phyloP scores from a whole-genome alignment of 2,113 vertebrate genomes.

The Thermophis baileyi region DNA sequence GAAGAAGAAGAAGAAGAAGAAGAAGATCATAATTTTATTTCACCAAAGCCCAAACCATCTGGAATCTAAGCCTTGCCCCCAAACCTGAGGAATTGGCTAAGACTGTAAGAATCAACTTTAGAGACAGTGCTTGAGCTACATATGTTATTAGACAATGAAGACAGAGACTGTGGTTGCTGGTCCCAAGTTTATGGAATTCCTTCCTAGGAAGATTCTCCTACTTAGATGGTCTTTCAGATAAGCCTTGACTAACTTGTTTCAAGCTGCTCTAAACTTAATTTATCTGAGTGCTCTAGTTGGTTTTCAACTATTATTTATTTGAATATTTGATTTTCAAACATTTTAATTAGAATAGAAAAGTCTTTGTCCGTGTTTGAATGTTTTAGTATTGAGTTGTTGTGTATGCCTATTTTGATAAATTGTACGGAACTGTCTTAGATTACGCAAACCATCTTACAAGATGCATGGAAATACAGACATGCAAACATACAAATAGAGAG shows the following conservation, averaged over 20 bases:
- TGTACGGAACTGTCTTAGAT: not conserved
- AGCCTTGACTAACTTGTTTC: not conserved
- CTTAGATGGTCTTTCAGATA: not conserved
- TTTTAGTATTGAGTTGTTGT: too few relatives aligned
- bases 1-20: too few relatives aligned
- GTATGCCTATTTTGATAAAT: not conserved
- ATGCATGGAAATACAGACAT: not conserved
- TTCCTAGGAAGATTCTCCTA: not conserved
- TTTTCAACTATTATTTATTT: not conserved
- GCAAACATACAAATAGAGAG: too few relatives aligned
- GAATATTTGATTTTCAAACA: not conserved
- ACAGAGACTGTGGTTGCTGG: not conserved
- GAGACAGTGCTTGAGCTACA: not conserved
- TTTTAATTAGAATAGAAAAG: not conserved
- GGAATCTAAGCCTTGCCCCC: not conserved
- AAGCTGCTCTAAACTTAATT: not conserved
- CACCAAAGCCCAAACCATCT: not conserved
- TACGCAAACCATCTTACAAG: not conserved
- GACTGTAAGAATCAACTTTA: not conserved
- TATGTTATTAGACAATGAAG: not conserved
- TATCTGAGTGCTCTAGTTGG: not conserved
- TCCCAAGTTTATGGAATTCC: not conserved
- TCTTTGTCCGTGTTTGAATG: not conserved
- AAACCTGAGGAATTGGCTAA: too few relatives aligned
- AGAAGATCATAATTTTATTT: not conserved